Conservation (phyloP, 2,888 invertebrate genomes). For the Eremobia ochroleuca region DNA sequence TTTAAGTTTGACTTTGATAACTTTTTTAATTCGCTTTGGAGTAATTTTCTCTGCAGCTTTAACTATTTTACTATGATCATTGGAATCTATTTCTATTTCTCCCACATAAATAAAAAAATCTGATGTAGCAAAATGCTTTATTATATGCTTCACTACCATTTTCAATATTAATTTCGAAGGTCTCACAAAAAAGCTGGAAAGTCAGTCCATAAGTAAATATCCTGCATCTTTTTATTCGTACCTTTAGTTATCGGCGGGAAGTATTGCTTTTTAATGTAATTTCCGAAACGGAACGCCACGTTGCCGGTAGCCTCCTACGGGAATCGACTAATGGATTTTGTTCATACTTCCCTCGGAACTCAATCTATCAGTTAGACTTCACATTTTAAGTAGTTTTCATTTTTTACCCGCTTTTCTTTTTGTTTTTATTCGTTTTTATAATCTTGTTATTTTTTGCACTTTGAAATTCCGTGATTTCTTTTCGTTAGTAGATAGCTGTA, state of each 20-base stretch:
- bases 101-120: not conserved
- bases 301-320: constrained; percentile 76
- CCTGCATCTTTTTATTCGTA: constrained; percentile 78
- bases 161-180: constrained; percentile 13
- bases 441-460: constrained; percentile 13
- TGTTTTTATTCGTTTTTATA: constrained; percentile 36
- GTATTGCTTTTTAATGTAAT: constrained; percentile 90
- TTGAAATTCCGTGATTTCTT: not conserved
- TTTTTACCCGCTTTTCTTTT: constrained; percentile 46
- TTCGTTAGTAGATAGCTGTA: not conserved
- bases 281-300: constrained; percentile 87
- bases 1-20: constrained; percentile 6
- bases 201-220: constrained; percentile 70
- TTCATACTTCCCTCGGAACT: constrained; percentile 80
- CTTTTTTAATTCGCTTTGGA: not conserved
- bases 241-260: constrained; percentile 82
- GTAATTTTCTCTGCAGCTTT: not conserved
- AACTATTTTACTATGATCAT: not conserved
- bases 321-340: constrained; percentile 87
- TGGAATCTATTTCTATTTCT: not conserved
- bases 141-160: not conserved
- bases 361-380: constrained; percentile 77
- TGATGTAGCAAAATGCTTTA: not conserved
- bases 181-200: constrained; percentile 23
- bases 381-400: constrained; percentile 67